Base-by-base conservation (phyloP, 2,797 vertebrate genomes). In the Gymnothorax reevesii region DNA sequence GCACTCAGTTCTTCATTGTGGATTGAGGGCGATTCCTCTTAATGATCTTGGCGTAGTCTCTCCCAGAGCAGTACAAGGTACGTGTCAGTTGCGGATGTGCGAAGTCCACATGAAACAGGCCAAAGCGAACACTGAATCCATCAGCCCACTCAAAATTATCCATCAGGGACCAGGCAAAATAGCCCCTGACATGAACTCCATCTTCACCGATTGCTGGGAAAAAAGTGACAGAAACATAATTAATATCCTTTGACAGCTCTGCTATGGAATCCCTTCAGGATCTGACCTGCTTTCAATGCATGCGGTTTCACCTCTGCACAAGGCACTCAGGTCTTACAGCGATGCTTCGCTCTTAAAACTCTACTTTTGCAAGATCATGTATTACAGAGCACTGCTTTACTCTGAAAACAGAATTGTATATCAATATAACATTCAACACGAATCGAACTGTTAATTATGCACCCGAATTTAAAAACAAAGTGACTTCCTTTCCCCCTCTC, bases 101-200 rank as follows among this genome's bases (percentile, higher is more conserved):
- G 84, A 96, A 96, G 90, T 97, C 95, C 89, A 97, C 94, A 0
- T 97, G 95, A 89, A 96, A 98, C 86, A 98, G 91, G 83, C 97
- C 97, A 88, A 98, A 98, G 0, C 94, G 92, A 57, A 87, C 91
- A 0, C 90, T 95, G 90, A 94, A 97, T 25, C 96, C 96, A 0
- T 92, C 88, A 0, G 80, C 89, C 96, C 97, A 97, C 87, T 98
- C 96, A 86, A 97, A 97, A 90, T 97, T 97, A 92, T 97, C 96
- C 94, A 98, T 89, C 86, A 97, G 93, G 0, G 95, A 97, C 96
- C 96, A 97, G 0, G 91, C 91, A 85, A 97, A 98, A 89, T 95
- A 96, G 20, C 96, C 88, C 12, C 15, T 89, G 82, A 97, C 86
- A 0, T 94, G 89, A 84, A 96, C 94, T 55, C 89, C 89, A 27